Conservation (phyloP, 2,888 invertebrate species). For the Tetropium fuscum region DNA sequence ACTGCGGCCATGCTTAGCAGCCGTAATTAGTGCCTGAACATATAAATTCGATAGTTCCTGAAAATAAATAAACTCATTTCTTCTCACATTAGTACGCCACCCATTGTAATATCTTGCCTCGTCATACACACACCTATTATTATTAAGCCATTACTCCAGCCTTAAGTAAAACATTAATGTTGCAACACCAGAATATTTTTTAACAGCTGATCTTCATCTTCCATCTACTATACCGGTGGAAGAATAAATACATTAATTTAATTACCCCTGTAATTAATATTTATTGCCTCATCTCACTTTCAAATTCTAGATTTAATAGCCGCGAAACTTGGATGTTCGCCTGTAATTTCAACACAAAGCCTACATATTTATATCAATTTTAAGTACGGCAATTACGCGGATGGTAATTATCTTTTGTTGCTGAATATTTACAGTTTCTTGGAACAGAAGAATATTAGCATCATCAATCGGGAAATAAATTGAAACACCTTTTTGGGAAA, state of each 20-base stretch:
- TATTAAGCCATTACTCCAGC: too few relatives aligned
- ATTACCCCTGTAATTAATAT: neutral
- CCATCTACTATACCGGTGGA: neutral
- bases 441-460: too few relatives aligned
- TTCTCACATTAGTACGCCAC: too few relatives aligned
- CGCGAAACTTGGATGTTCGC: neutral
- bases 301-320: slow-evolving; percentile 3
- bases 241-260: neutral
- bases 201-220: neutral
- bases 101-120: too few relatives aligned
- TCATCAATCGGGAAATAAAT: too few relatives aligned
- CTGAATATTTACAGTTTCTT: neutral
- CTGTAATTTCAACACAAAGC: neutral
- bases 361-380: slow-evolving; percentile 4
- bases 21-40: too few relatives aligned
- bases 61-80: too few relatives aligned
- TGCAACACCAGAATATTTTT: neutral
- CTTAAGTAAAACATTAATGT: neutral
- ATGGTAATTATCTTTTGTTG: neutral
- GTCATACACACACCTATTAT: too few relatives aligned
- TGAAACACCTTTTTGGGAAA: too few relatives aligned
- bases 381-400: neutral
- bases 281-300: slow-evolving; percentile 13
- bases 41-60: too few relatives aligned
- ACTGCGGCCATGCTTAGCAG: too few relatives aligned